Conservation (phyloP, 2,888 invertebrate species). For the Ariolimax columbianus region DNA sequence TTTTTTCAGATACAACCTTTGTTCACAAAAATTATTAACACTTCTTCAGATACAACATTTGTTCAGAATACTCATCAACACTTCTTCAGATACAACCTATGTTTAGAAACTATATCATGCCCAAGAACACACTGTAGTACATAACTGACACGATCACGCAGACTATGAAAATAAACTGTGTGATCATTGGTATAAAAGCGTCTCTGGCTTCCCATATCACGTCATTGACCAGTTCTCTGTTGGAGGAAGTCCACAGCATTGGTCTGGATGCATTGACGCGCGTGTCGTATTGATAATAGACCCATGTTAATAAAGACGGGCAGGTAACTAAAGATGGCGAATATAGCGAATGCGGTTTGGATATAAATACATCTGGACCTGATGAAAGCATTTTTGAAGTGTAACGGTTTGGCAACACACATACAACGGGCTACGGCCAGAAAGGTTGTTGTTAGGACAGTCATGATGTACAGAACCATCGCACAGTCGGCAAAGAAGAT, state of each 20-base stretch:
- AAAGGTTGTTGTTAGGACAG: slow-evolving; percentile 26
- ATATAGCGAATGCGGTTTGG: neutral
- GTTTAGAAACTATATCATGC: too few species aligned
- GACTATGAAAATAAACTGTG: slow-evolving; percentile 25
- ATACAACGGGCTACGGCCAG: slow-evolving; percentile 40
- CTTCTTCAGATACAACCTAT: too few species aligned
- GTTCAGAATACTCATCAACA: too few species aligned
- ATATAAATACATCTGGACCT: neutral
- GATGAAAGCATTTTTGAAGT: slow-evolving; percentile 29
- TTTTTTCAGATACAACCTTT: too few species aligned
- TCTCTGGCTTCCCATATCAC: slow-evolving; percentile 18
- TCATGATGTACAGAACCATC: slow-evolving; percentile 22
- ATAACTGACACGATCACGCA: slow-evolving; percentile 37
- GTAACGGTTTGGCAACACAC: slow-evolving; percentile 35
- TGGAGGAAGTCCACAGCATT: slow-evolving; percentile 4
- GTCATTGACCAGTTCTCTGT: slow-evolving; percentile 33
- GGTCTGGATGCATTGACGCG: neutral
- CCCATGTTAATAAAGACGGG: slow-evolving; percentile 35
- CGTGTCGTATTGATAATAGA: neutral
- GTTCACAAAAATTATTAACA: too few species aligned
- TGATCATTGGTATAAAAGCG: neutral
- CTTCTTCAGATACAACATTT: too few species aligned
- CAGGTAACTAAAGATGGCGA: slow-evolving; percentile 2
- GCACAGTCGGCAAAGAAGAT: slow-evolving; percentile 23
- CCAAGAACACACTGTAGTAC: too few species aligned